A percentile compares a stretch with the other conserved stretches of the same genome.
Evolutionary conservation across 2,888 invertebrate species (phyloP).

Genomic region (Steromphala cineraria): DNA sequence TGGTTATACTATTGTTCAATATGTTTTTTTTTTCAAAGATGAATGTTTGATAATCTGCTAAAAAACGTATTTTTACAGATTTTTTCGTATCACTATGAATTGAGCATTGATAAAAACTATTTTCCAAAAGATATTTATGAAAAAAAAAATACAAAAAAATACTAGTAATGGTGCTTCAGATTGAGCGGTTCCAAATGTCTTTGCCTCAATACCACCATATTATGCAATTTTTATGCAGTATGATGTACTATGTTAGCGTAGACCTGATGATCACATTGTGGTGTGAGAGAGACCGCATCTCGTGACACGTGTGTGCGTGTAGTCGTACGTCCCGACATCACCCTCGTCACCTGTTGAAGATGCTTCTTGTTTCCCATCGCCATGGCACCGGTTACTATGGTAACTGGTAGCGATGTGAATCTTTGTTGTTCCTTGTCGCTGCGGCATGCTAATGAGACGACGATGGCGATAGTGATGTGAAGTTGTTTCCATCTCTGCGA

Average conservation of each 20-base stretch:
- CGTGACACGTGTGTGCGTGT: no score
- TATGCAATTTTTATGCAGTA: conserved; percentile 24
- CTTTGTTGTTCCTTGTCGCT: no score
- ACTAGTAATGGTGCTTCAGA: conserved; percentile 22
- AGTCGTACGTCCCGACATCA: no score
- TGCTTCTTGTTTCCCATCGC: no score
- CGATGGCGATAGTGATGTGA: no score
- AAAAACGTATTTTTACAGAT: conserved; percentile 25
- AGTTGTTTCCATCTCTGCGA: no score
- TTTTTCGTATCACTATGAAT: conserved; percentile 5
- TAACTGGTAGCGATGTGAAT: no score
- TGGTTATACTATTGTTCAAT: conserved; percentile 9
- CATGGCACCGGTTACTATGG: no score
- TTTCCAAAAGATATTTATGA: conserved; percentile 10
- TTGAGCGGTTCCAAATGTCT: conserved; percentile 19
- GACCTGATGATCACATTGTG: not conserved
- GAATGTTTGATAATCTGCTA: conserved; percentile 19
- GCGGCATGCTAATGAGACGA: no score
- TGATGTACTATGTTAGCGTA: conserved; percentile 1
- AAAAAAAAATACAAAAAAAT: conserved; percentile 9
- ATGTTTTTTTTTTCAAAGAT: conserved; percentile 17
- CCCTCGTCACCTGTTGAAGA: no score
- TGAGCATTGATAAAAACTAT: conserved; percentile 23
- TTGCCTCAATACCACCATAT: conserved; percentile 22
- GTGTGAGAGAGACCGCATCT: not conserved